Conservation (phyloP, 2,113 vertebrate species). For the Edolisoma coerulescens region DNA sequence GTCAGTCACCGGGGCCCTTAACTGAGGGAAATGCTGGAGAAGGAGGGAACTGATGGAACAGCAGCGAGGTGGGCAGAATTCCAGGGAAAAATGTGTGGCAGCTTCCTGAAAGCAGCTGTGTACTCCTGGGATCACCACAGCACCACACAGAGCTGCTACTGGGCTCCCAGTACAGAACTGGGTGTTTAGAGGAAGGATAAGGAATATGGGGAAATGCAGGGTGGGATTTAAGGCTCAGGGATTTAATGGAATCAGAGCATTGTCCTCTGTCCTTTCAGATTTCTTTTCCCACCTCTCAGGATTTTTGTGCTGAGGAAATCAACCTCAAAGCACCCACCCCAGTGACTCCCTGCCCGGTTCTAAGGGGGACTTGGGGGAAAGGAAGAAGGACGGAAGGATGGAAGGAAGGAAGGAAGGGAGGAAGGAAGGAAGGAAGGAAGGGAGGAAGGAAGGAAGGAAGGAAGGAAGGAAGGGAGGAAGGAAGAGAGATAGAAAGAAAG, state of each 20-base stretch:
- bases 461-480: no score
- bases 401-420: no score
- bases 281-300: neutral
- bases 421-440: no score
- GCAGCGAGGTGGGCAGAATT: neutral
- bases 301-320: neutral
- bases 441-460: fast-evolving
- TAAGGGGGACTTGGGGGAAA: fast-evolving
- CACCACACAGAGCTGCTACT: neutral
- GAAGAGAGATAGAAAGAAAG: fast-evolving
- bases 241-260: neutral
- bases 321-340: neutral
- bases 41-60: fast-evolving
- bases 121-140: neutral
- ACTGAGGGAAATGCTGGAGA: neutral
- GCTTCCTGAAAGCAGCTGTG: neutral
- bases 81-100: neutral
- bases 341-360: neutral
- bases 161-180: fast-evolving
- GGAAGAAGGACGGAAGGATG: neutral
- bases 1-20: neutral
- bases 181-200: neutral
- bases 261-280: neutral
- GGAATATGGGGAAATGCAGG: neutral
- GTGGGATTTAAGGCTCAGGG: neutral